These are phyloP conservation scores for Trochalopteron elliotii DNA, from an alignment of 2,113 vertebrate species.

Conservation along the genomic window DNA sequence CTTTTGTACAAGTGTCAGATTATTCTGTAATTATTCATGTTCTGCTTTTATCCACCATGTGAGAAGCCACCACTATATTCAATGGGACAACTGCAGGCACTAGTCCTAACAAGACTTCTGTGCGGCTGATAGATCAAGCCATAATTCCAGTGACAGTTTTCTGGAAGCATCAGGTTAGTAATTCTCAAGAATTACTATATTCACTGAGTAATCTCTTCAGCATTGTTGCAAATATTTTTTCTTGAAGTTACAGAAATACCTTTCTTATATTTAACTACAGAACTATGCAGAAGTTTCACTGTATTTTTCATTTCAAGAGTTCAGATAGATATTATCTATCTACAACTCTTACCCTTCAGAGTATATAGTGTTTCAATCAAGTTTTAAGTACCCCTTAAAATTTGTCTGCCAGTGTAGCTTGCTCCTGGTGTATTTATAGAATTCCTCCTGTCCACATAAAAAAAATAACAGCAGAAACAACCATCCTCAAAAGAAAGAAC, in stretches of 20 bases:
- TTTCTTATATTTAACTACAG: not conserved
- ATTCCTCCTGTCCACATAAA: not conserved
- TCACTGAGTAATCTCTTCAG: not conserved
- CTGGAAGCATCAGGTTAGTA: not conserved
- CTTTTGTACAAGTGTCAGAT: not conserved
- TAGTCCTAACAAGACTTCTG: not conserved
- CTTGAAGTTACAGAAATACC: rapidly evolving
- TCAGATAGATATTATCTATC: not conserved
- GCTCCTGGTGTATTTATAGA: not conserved
- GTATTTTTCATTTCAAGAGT: not conserved
- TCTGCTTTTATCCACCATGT: not conserved
- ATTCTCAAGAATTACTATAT: not conserved
- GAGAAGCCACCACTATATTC: not conserved
- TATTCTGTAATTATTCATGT: not conserved
- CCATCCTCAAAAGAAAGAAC: not conserved
- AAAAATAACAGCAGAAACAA: not conserved
- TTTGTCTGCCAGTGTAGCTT: not conserved
- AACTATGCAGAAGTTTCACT: not conserved
- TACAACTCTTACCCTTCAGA: not conserved
- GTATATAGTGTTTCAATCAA: not conserved
- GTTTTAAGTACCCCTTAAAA: not conserved
- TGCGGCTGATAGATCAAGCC: not conserved
- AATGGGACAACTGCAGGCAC: not conserved
- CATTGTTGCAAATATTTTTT: not conserved
- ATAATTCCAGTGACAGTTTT: not conserved